Conservation (phyloP, 2,888 invertebrate genomes). For the Phytoseiulus persimilis region DNA sequence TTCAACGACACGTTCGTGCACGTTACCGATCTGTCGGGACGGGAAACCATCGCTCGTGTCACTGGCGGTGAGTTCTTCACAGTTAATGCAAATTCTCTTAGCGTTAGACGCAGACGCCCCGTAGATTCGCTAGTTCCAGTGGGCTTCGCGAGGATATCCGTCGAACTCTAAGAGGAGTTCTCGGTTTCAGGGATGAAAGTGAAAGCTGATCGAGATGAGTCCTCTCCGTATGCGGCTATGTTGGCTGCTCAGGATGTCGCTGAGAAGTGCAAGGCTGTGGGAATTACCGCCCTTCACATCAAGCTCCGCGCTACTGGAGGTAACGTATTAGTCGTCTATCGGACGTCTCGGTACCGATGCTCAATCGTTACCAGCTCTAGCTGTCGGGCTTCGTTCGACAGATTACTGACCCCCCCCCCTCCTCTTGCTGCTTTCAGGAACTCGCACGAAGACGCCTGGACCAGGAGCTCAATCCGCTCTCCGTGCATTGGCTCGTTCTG, state of each 20-base stretch:
- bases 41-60: slow-evolving; percentile 64
- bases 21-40: slow-evolving; percentile 96
- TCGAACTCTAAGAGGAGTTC: too few species aligned
- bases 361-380: too few species aligned
- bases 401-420: too few species aligned
- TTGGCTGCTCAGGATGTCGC: slow-evolving; percentile 99
- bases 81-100: too few species aligned
- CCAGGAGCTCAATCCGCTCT: slow-evolving; percentile 95
- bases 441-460: slow-evolving; percentile 81
- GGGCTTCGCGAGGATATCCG: too few species aligned
- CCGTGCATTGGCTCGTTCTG: slow-evolving; percentile 92
- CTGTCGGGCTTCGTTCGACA: too few species aligned
- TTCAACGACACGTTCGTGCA: slow-evolving; percentile 99
- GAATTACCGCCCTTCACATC: slow-evolving; percentile 95
- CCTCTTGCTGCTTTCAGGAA: neutral
- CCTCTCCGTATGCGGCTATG: slow-evolving; percentile 99
- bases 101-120: too few species aligned
- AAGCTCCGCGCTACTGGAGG: slow-evolving; percentile 97
- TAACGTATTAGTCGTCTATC: too few species aligned
- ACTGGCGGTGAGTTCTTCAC: slow-evolving; percentile 63
- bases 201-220: slow-evolving; percentile 99
- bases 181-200: slow-evolving; percentile 71
- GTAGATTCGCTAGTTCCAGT: too few species aligned
- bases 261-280: slow-evolving; percentile 91
- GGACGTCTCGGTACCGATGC: too few species aligned